Evolutionary conservation across 2,113 vertebrate genomes (phyloP).

Genomic region (Boleophthalmus pectinirostris): DNA sequence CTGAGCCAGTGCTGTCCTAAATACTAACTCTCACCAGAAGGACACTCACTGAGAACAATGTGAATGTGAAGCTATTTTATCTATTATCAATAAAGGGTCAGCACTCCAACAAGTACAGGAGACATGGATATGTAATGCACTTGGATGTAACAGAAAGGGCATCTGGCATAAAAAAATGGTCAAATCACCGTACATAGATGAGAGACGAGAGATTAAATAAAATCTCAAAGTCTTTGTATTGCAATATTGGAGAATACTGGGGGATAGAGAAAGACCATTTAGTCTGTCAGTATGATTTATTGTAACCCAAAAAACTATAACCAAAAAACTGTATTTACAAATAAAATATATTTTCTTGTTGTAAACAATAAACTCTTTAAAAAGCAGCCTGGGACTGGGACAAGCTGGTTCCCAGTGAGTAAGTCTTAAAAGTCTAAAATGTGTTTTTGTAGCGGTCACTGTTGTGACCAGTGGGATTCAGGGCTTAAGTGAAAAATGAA

Average conservation of each 20-base stretch:
- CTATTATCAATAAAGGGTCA: too few relatives aligned
- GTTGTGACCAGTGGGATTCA: constrained; percentile 4
- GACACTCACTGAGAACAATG: too few relatives aligned
- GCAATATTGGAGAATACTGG: background rate
- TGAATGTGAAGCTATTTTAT: too few relatives aligned
- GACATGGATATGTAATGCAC: too few relatives aligned
- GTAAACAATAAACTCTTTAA: background rate
- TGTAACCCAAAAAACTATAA: background rate
- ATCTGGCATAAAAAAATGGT: background rate
- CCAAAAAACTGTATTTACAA: background rate
- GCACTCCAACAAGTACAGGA: too few relatives aligned
- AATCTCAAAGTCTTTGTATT: background rate
- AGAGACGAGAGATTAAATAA: background rate
- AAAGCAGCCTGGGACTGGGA: background rate
- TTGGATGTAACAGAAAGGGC: background rate
- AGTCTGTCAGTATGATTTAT: background rate
- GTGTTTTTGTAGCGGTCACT: background rate
- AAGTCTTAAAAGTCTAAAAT: constrained; percentile 1
- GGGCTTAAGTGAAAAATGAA: background rate
- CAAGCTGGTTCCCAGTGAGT: background rate
- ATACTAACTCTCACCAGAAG: too few relatives aligned
- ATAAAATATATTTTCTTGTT: background rate
- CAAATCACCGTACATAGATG: background rate
- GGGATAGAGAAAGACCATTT: background rate
- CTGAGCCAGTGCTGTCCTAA: too few relatives aligned